These are phyloP conservation scores for Hydropotes inermis DNA, from an alignment of 2,113 vertebrate genomes.

Conservation along the genomic window DNA sequence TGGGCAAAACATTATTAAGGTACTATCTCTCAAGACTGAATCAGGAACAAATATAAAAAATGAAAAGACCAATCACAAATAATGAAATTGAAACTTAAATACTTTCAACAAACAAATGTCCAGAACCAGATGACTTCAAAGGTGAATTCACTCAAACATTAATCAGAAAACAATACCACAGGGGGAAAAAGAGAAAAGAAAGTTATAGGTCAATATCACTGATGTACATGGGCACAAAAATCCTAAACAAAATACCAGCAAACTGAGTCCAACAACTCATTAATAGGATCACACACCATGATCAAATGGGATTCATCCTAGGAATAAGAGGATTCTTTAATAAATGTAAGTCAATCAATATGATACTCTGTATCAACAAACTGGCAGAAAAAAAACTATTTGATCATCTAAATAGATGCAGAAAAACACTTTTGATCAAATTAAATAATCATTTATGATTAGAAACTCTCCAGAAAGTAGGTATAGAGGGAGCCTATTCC, in stretches of 20 bases:
- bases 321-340: not conserved
- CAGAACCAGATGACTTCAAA: not conserved
- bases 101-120: not conserved
- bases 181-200: not conserved
- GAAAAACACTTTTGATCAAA: not conserved
- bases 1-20: not conserved
- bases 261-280: not conserved
- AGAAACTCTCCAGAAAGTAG: not conserved
- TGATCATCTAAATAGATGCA: not conserved
- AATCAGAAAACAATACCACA: not conserved
- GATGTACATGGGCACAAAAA: not conserved
- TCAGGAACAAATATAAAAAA: not conserved
- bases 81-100: not conserved
- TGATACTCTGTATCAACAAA: not conserved
- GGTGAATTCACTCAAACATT: not conserved
- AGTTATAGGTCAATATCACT: not conserved
- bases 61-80: not conserved
- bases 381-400: not conserved
- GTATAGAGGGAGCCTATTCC: not conserved
- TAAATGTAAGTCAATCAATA: not conserved
- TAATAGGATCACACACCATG: not conserved
- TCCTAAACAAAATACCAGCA: not conserved
- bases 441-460: not conserved
- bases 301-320: not conserved
- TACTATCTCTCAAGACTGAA: not conserved